Evolutionary conservation across 2,797 vertebrate genomes (phyloP).

Genomic region (Anas capensis): DNA sequence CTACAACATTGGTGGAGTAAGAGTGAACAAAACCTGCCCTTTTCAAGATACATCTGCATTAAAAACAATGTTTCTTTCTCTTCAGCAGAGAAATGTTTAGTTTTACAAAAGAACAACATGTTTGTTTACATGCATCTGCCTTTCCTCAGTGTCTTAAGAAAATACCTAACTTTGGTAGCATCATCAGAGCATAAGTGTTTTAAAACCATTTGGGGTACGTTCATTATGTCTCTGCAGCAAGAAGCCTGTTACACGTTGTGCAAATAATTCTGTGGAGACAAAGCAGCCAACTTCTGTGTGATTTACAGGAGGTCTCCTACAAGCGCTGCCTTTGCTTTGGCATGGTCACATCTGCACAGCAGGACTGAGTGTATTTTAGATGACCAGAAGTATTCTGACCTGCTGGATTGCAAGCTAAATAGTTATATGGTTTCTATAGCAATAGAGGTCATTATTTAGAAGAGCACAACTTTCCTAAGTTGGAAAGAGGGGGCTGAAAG

Average conservation of each 20-base stretch:
- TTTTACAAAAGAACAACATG: background rate
- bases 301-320: background rate
- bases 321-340: background rate
- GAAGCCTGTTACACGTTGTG: background rate
- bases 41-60: background rate
- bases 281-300: background rate
- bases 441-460: background rate
- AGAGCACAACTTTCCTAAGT: background rate
- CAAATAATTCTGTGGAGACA: background rate
- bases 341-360: fast-evolving
- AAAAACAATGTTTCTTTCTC: background rate
- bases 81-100: background rate
- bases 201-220: background rate
- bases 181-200: background rate
- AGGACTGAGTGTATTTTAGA: background rate
- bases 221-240: background rate
- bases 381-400: background rate
- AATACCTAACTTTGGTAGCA: background rate
- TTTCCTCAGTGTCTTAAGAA: background rate
- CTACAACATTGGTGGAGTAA: fast-evolving
- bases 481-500: background rate
- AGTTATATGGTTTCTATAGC: too few species aligned
- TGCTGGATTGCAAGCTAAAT: background rate
- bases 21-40: background rate
- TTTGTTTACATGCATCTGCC: background rate